phyloP scores from a whole-genome alignment of 2,888 invertebrate species.

The Scrobipalpa atriplicella region DNA sequence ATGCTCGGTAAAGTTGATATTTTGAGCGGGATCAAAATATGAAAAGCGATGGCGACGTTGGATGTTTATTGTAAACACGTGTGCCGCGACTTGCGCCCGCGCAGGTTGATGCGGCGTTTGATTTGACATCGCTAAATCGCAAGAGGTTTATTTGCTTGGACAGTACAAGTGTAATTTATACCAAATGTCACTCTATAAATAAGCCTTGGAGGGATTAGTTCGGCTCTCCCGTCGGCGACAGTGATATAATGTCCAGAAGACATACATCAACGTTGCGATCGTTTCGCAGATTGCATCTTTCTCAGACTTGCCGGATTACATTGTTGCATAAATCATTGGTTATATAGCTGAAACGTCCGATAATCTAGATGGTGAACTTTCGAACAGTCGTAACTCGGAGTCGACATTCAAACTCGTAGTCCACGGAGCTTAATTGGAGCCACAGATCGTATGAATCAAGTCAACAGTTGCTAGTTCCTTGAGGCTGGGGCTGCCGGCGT shows the following conservation, averaged over 20 bases:
- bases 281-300: conserved; percentile 21
- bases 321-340: conserved; percentile 9
- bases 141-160: conserved; percentile 49
- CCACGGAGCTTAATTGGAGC: conserved; percentile 33
- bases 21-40: conserved; percentile 68
- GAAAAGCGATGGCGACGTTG: conserved; percentile 47
- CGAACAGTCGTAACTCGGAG: conserved; percentile 25
- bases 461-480: conserved; percentile 44
- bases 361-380: conserved; percentile 21
- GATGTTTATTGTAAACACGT: conserved; percentile 69
- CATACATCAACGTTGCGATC: conserved; percentile 18
- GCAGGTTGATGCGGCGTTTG: conserved; percentile 51
- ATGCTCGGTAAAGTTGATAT: conserved; percentile 53
- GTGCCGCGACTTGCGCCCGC: conserved; percentile 40
- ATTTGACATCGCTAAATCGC: conserved; percentile 50
- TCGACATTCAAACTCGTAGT: conserved; percentile 29
- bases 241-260: conserved; percentile 16
- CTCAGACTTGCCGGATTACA: conserved; percentile 22
- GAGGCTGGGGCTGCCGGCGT: conserved; percentile 1
- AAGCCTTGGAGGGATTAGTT: conserved; percentile 22
- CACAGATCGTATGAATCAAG: conserved; percentile 59
- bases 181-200: conserved; percentile 33
- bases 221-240: conserved; percentile 20
- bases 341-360: conserved; percentile 17
- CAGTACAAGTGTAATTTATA: conserved; percentile 34